These are phyloP conservation scores for Phalanger gymnotis DNA, from an alignment of 2,797 vertebrate species.

Conservation along the genomic window DNA sequence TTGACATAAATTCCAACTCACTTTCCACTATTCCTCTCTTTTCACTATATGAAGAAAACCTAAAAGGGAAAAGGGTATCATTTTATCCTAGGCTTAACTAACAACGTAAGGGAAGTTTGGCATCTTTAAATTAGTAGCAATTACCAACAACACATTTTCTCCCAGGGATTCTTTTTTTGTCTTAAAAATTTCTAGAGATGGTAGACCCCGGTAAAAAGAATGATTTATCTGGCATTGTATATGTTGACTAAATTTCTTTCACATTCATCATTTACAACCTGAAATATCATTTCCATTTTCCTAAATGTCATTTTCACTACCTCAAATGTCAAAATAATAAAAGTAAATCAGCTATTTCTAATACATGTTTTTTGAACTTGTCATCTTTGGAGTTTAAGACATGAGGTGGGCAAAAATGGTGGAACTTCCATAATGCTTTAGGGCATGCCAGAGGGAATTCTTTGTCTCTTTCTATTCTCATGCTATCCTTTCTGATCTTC, in stretches of 20 bases:
- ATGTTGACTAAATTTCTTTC: neutral
- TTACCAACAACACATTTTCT: neutral
- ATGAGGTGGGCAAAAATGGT: neutral
- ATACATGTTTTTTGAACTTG: neutral
- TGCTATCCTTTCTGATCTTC: neutral
- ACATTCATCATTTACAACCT: neutral
- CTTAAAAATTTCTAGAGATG: neutral
- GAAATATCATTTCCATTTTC: neutral
- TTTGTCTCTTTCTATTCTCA: neutral
- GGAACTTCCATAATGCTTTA: neutral
- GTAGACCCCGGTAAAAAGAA: neutral
- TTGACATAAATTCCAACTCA: neutral
- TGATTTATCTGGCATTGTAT: neutral
- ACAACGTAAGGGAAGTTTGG: neutral
- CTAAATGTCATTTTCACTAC: neutral
- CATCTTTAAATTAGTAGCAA: neutral
- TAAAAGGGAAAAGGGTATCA: neutral
- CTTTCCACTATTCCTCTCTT: neutral
- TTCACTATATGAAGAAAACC: neutral
- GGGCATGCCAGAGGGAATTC: neutral
- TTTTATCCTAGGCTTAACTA: neutral
- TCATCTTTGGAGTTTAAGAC: neutral
- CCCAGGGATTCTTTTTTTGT: neutral
- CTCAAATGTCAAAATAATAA: neutral
- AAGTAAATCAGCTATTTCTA: neutral